Percentiles rank a stretch among this genome's conserved stretches.
phyloP scores from a whole-genome alignment of 2,113 vertebrate species.

The Burhinus oedicnemus region DNA sequence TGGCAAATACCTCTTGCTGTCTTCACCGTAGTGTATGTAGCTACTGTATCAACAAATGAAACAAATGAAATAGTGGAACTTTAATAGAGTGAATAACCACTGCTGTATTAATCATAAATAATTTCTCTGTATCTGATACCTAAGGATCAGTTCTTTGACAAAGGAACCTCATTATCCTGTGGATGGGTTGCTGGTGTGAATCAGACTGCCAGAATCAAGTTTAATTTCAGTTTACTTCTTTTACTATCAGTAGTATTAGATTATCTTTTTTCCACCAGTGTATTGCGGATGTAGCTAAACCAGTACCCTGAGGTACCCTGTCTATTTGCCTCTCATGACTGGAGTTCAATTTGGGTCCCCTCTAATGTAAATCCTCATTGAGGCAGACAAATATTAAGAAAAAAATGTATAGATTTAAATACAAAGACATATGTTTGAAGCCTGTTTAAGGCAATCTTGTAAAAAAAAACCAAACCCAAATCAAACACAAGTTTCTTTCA shows the following conservation, averaged over 20 bases:
- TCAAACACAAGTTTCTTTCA: not conserved
- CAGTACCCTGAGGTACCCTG: not conserved
- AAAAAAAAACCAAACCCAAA: not conserved
- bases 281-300: not conserved
- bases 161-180: not conserved
- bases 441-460: not conserved
- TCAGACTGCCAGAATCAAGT: not conserved
- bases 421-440: not conserved
- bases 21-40: not conserved
- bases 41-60: not conserved
- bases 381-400: not conserved
- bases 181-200: not conserved
- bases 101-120: not conserved
- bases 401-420: not conserved
- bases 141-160: not conserved
- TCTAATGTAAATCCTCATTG: not conserved
- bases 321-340: not conserved
- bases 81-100: not conserved
- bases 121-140: not conserved
- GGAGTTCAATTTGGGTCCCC: not conserved
- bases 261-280: not conserved
- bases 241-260: not conserved
- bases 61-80: not conserved
- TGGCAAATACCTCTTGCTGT: not conserved
- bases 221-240: not conserved